These are phyloP conservation scores for Sicus ferrugineus DNA, from an alignment of 2,888 invertebrate genomes.

Conservation along the genomic window DNA sequence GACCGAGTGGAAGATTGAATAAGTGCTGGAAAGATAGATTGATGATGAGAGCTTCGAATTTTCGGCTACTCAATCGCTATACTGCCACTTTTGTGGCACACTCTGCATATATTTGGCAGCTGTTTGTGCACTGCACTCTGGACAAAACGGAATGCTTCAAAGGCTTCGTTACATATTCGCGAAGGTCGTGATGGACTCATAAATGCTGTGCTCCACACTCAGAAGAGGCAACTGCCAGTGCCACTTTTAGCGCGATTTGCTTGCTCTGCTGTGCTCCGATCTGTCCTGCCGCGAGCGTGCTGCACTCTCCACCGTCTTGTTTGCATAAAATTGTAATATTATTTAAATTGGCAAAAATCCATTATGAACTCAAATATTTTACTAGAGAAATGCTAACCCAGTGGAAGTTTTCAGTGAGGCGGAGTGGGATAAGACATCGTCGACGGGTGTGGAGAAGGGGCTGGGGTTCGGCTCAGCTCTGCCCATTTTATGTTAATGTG, in stretches of 20 bases:
- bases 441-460: background rate
- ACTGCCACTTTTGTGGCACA: constrained; percentile 2
- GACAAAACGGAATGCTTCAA: no score
- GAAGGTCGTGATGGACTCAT: background rate
- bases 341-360: constrained; percentile 48
- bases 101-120: constrained; percentile 2
- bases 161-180: background rate
- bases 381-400: constrained; percentile 39
- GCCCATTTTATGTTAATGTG: no score
- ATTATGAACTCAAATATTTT: constrained; percentile 45
- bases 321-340: constrained; percentile 50
- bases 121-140: no score
- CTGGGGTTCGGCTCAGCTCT: no score
- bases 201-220: no score
- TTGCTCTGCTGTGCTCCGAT: background rate
- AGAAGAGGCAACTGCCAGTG: no score
- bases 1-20: background rate
- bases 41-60: background rate
- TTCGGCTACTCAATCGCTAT: background rate
- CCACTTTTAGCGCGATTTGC: background rate
- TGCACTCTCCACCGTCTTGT: constrained; percentile 27
- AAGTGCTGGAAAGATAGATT: background rate
- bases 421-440: background rate
- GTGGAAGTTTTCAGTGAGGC: background rate
- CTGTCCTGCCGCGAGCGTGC: background rate